Percentiles rank a stretch among this genome's conserved stretches.
Evolutionary conservation across 1,140 invertebrate species (phyloP).

Genomic region (Aphidius ervi): DNA sequence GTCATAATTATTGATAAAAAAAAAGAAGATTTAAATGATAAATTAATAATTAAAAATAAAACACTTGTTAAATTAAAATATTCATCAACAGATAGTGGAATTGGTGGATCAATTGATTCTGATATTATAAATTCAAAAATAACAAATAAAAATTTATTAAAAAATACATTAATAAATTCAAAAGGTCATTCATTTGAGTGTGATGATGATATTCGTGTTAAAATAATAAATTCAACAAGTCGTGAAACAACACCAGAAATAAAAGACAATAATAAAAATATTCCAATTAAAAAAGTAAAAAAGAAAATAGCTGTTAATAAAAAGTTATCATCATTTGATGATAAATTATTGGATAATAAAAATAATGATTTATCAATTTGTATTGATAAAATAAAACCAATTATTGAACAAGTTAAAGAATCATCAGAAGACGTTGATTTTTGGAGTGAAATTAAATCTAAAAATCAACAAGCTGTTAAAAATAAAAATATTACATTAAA

Average conservation of each 20-base stretch:
- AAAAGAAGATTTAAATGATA: no score
- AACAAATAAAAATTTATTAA: constrained; percentile 2
- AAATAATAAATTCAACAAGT: no score
- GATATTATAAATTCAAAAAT: neutral
- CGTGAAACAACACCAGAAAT: neutral
- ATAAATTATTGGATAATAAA: neutral
- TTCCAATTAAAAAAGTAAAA: constrained; percentile 1
- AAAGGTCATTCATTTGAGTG: constrained; percentile 10
- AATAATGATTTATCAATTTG: neutral
- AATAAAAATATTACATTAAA: constrained; percentile 9
- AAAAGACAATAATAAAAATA: neutral
- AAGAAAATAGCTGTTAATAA: neutral
- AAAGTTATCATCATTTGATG: neutral
- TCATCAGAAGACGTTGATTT: constrained; percentile 42
- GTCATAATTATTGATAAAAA: no score
- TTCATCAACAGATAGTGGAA: constrained; percentile 13
- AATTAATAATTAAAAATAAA: constrained; percentile 14
- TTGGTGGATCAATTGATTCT: constrained; percentile 14
- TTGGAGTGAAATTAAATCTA: constrained; percentile 47
- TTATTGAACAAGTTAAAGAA: neutral
- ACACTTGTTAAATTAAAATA: neutral
- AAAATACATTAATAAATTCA: constrained; percentile 12
- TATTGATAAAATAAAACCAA: no score
- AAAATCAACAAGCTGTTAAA: constrained; percentile 30
- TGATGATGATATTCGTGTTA: constrained; percentile 1